Conservation (phyloP, 2,797 vertebrate genomes). For the Leucoraja ocellata region DNA sequence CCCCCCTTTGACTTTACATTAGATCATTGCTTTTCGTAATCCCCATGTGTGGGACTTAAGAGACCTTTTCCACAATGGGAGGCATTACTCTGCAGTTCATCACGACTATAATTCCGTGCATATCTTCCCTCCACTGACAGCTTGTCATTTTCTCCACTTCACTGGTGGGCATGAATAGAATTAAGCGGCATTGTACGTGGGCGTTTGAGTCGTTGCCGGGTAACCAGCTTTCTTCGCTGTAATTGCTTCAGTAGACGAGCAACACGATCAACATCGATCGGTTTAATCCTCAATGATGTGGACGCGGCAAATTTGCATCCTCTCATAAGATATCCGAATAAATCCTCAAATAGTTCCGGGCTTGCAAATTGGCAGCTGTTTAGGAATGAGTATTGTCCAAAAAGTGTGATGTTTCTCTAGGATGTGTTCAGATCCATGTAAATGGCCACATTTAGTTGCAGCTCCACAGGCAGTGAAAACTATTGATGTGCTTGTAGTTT, state of each 20-base stretch:
- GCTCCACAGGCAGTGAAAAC: not conserved
- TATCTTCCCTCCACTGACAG: constrained; percentile 54
- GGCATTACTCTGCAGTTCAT: constrained; percentile 49
- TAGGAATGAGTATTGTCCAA: not conserved
- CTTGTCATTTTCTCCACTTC: constrained; percentile 61
- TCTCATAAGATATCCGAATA: constrained; percentile 21
- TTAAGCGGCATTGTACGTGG: constrained; percentile 49
- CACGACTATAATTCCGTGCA: constrained; percentile 49
- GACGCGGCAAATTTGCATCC: constrained; percentile 47
- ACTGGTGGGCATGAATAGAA: constrained; percentile 54
- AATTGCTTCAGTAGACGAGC: constrained; percentile 49
- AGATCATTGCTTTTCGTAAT: constrained; percentile 54
- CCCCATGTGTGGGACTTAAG: constrained; percentile 49
- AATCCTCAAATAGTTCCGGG: constrained; percentile 3
- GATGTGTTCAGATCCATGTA: not conserved
- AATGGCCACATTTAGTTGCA: not conserved
- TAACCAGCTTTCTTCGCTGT: constrained; percentile 56
- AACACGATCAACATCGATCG: constrained; percentile 49
- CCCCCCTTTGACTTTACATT: constrained; percentile 34
- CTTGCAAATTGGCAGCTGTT: not conserved
- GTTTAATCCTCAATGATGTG: constrained; percentile 49
- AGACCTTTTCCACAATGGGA: constrained; percentile 53
- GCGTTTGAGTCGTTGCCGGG: constrained; percentile 58
- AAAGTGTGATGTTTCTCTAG: not conserved
- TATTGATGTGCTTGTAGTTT: not conserved